Percentiles rank a stretch among this genome's conserved stretches.
Conservation (phyloP, 2,888 invertebrate genomes). For the Ferdinandea cuprea region DNA sequence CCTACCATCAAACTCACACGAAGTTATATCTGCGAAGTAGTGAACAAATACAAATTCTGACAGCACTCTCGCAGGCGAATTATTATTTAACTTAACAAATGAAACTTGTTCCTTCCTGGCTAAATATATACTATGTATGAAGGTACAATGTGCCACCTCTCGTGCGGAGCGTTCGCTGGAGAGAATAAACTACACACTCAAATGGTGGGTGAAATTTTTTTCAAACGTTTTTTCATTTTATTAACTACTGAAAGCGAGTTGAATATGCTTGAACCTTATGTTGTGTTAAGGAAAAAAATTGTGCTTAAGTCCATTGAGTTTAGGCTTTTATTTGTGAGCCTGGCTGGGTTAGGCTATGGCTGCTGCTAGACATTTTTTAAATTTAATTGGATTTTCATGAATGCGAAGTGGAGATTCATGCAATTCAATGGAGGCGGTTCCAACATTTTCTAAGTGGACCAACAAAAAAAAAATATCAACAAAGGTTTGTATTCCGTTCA, state of each 20-base stretch:
- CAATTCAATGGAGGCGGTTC: background rate
- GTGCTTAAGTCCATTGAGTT: background rate
- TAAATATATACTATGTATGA: no score
- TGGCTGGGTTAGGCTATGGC: background rate
- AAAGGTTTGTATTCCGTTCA: no score
- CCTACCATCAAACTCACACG: no score
- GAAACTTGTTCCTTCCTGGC: slow-evolving; percentile 3
- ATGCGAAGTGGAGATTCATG: background rate
- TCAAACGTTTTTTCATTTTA: no score
- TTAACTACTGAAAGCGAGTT: no score
- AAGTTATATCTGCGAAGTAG: background rate
- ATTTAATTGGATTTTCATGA: background rate
- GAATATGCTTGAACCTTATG: background rate
- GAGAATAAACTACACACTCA: background rate
- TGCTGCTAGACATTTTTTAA: background rate
- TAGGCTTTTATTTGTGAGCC: background rate
- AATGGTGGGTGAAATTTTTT: background rate
- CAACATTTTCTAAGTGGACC: background rate
- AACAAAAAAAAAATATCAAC: no score
- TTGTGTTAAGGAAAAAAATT: background rate
- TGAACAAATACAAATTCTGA: background rate
- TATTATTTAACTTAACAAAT: slow-evolving; percentile 36
- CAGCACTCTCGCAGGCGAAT: slow-evolving; percentile 22
- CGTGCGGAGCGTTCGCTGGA: background rate
- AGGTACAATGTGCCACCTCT: no score